Conservation (phyloP, 2,888 invertebrate species). For the Rhingia rostrata region DNA sequence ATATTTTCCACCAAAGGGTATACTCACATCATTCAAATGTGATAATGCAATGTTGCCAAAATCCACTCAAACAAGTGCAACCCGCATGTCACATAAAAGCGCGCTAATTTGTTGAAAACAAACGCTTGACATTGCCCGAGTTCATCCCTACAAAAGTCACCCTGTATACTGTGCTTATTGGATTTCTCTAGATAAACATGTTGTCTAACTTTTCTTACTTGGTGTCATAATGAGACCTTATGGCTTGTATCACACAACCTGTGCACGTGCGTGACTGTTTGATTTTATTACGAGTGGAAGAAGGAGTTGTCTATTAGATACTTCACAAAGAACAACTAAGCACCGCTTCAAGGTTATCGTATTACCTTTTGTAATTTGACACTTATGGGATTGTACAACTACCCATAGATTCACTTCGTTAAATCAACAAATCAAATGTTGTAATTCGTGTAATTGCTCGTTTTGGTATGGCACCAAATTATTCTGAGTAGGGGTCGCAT, state of each 20-base stretch:
- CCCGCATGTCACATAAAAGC: too few species aligned
- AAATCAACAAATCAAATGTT: slow-evolving; percentile 48
- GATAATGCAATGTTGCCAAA: too few species aligned
- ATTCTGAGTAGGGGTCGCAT: neutral
- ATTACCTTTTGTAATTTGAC: slow-evolving; percentile 25
- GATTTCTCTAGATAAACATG: slow-evolving; percentile 30
- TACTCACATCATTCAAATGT: too few species aligned
- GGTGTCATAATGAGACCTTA: too few species aligned
- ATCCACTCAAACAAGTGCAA: too few species aligned
- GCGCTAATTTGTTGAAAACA: too few species aligned
- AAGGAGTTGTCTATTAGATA: neutral
- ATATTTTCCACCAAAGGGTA: too few species aligned
- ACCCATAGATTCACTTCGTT: neutral
- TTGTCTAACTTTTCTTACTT: too few species aligned
- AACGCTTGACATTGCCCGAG: too few species aligned
- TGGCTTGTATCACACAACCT: too few species aligned
- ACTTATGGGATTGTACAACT: neutral
- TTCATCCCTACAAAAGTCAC: too few species aligned
- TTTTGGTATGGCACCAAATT: slow-evolving; percentile 8
- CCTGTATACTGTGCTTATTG: too few species aligned
- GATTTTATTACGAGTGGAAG: slow-evolving; percentile 13
- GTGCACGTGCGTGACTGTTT: slow-evolving; percentile 38
- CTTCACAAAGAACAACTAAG: slow-evolving; percentile 13
- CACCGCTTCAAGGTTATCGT: slow-evolving; percentile 31
- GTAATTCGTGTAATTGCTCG: slow-evolving; percentile 36